phyloP scores from a whole-genome alignment of 1,140 invertebrate species.

The Parapsyche elsis region DNA sequence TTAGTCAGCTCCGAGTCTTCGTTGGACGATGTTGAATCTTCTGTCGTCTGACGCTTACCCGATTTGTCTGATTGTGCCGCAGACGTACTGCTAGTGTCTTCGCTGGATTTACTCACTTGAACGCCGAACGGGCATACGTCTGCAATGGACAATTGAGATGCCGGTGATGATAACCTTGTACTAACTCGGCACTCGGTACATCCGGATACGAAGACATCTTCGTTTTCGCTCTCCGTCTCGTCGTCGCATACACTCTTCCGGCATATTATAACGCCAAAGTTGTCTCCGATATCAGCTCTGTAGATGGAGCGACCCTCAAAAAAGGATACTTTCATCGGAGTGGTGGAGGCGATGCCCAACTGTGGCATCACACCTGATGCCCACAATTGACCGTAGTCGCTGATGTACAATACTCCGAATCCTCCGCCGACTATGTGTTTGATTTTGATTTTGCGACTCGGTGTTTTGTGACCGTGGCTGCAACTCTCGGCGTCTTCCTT shows the following conservation, averaged over 20 bases:
- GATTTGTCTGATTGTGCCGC: slow-evolving; percentile 65
- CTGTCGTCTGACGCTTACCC: slow-evolving; percentile 66
- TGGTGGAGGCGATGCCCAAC: slow-evolving; percentile 71
- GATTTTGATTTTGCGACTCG: slow-evolving; percentile 72
- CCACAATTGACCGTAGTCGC: slow-evolving; percentile 78
- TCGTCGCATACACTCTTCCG: slow-evolving; percentile 68
- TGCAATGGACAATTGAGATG: slow-evolving; percentile 65
- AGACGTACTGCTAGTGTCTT: slow-evolving; percentile 67
- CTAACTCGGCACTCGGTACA: slow-evolving; percentile 73
- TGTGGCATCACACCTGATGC: slow-evolving; percentile 78
- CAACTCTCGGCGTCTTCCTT: slow-evolving; percentile 74
- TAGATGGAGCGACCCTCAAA: slow-evolving; percentile 75
- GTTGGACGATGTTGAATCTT: slow-evolving; percentile 68
- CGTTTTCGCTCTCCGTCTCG: slow-evolving; percentile 73
- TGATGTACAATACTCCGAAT: slow-evolving; percentile 73
- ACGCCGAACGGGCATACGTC: slow-evolving; percentile 66
- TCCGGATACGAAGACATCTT: slow-evolving; percentile 73
- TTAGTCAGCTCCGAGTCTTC: slow-evolving; percentile 66
- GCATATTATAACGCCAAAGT: slow-evolving; percentile 77
- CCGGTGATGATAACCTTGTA: slow-evolving; percentile 66
- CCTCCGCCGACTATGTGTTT: slow-evolving; percentile 72
- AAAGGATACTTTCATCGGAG: slow-evolving; percentile 75
- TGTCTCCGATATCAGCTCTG: slow-evolving; percentile 72
- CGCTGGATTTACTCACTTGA: slow-evolving; percentile 67
- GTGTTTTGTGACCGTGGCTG: slow-evolving; percentile 72